phyloP scores from a whole-genome alignment of 2,113 vertebrate genomes.

The Gobiocypris rarus region DNA sequence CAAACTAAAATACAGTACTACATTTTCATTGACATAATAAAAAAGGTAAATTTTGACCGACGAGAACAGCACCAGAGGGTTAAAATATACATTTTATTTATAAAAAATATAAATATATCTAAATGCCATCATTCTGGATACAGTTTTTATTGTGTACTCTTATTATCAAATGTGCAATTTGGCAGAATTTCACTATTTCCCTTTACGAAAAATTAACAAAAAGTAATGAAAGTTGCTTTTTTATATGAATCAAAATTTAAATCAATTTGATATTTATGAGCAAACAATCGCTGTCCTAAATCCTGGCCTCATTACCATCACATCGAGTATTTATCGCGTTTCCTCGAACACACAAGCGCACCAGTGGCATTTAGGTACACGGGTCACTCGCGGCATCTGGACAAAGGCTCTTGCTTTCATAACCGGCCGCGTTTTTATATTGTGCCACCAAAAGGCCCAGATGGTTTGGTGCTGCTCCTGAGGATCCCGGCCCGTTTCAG shows the following conservation, averaged over 20 bases:
- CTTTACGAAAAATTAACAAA: too few species aligned
- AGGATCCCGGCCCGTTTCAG: slow-evolving; percentile 21
- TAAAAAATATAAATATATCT: too few species aligned
- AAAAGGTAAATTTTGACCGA: too few species aligned
- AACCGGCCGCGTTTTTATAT: neutral
- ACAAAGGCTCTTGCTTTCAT: slow-evolving; percentile 29
- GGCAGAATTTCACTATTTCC: neutral
- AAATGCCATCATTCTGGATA: too few species aligned
- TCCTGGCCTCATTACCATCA: neutral
- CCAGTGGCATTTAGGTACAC: neutral
- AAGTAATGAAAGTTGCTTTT: too few species aligned
- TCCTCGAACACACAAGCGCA: neutral
- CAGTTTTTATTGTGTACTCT: neutral
- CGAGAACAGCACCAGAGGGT: too few species aligned
- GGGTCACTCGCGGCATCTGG: neutral
- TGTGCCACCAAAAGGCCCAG: slow-evolving; percentile 50
- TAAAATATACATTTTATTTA: too few species aligned
- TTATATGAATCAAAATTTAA: too few species aligned
- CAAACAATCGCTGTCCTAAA: neutral
- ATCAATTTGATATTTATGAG: too few species aligned
- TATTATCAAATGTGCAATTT: neutral
- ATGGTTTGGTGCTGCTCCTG: slow-evolving; percentile 53
- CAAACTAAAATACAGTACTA: too few species aligned
- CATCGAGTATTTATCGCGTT: neutral
- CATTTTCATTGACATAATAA: too few species aligned